Conservation (phyloP, 2,113 vertebrate genomes). For the Scalopus aquaticus region DNA sequence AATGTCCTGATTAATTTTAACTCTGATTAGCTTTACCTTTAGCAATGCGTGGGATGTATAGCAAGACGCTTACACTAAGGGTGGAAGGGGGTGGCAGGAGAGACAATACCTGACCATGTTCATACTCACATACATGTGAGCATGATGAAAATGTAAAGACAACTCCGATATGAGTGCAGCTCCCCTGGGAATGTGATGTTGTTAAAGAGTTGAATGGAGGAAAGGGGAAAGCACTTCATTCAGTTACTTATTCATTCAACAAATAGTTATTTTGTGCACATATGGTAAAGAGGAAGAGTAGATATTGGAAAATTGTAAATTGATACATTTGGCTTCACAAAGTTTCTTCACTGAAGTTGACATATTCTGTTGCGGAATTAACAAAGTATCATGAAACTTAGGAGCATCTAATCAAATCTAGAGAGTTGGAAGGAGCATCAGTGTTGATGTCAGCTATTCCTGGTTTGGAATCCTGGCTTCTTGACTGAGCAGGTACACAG, state of each 20-base stretch:
- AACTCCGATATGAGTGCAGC: neutral
- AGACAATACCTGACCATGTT: neutral
- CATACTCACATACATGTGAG: no score
- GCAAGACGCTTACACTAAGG: neutral
- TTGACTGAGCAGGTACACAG: neutral
- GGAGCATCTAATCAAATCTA: neutral
- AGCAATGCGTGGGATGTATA: neutral
- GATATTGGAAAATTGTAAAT: neutral
- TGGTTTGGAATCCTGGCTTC: neutral
- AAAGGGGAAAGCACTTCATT: neutral
- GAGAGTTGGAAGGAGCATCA: neutral
- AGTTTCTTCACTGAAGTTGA: neutral
- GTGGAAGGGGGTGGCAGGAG: accelerated
- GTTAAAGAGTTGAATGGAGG: neutral
- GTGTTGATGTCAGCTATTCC: neutral
- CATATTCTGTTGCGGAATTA: neutral
- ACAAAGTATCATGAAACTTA: neutral
- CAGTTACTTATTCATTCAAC: neutral
- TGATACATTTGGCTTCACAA: neutral
- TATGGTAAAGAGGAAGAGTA: neutral
- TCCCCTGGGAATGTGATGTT: neutral
- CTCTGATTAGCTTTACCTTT: neutral
- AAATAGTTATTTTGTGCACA: neutral
- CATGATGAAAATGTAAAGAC: neutral
- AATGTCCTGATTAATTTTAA: neutral